Evolutionary conservation across 2,888 invertebrate genomes (phyloP).

Genomic region (Mactromeris polynyma): DNA sequence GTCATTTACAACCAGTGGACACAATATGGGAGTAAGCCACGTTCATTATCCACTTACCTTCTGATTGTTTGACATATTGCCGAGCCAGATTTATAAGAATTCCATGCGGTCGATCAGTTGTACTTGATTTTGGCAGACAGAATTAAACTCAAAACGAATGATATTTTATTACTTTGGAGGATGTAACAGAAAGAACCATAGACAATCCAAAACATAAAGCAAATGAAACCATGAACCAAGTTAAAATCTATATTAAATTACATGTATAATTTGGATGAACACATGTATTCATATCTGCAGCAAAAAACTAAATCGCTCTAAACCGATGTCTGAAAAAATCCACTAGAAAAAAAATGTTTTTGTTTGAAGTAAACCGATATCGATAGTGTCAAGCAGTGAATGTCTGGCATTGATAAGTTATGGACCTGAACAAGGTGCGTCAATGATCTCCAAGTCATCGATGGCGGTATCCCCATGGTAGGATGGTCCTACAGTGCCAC

Average conservation of each 20-base stretch:
- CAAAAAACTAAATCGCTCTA: too few species aligned
- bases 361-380: background rate
- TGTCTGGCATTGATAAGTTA: background rate
- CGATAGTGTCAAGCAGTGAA: background rate
- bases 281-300: too few species aligned
- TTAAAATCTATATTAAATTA: too few species aligned
- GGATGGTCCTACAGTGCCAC: conserved; percentile 66
- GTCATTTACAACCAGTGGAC: too few species aligned
- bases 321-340: too few species aligned
- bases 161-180: background rate
- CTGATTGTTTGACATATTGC: background rate
- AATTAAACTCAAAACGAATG: background rate
- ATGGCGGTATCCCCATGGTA: conserved; percentile 72
- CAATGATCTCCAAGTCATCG: conserved; percentile 71
- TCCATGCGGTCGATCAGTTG: background rate
- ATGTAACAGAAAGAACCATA: background rate
- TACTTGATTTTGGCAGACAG: background rate
- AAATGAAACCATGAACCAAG: background rate
- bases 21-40: background rate
- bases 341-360: too few species aligned
- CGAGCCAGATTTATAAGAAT: background rate
- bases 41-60: background rate
- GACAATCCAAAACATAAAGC: background rate
- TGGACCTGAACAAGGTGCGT: conserved; percentile 47
- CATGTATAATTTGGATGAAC: too few species aligned